Base-by-base conservation (phyloP, 1,140 invertebrate species). In the Trachymyrmex septentrionalis region DNA sequence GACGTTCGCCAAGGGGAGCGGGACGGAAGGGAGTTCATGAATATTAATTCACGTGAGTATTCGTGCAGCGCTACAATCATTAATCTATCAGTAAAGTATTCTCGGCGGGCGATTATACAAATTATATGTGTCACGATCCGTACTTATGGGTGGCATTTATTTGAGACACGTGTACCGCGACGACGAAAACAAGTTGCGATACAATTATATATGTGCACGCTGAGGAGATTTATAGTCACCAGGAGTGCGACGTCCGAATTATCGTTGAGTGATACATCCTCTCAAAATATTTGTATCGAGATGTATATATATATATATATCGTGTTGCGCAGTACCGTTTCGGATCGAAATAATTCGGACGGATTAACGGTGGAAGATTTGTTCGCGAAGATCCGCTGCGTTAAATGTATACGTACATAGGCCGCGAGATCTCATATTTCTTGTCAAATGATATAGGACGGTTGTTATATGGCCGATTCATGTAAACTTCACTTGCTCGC, bases 401-500 rank as follows among this genome's bases (percentile, higher is more conserved):
- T 73, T 61, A 61, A 73, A 57, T 48, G 48, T 61, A 59, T 57
- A 21, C 30, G 30, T 76, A 84, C 85, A 72, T 34, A 75, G 59
- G 76, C 53, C 63, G 69, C 87, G 87, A 90, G 87, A 75, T 92
- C 91, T 90, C 92, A 93, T 94, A 93, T 93, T 93, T 93, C 93
- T 93, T 89, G 80, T 77, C 86, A 91, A 92, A 94, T 94, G 93
- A 94, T 93, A 94, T 93, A 94, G 92, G 90, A 88, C 86, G 92
- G 92, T 91, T 92, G 93, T 93, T 92, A 86, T 82, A 86, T 87
- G 73, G 86, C 75, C 78, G 87, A 91, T 86, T 92, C 92, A 92
- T 93, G 93, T 93, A 94, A 94, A 93, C 91, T 92, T 92, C 82
- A 89, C 85, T 88, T 53, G 89, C 89, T 50, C 86, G 88, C 93